Evolutionary conservation across 1,140 invertebrate species (phyloP).

Genomic region (Drosophila navojoa): DNA sequence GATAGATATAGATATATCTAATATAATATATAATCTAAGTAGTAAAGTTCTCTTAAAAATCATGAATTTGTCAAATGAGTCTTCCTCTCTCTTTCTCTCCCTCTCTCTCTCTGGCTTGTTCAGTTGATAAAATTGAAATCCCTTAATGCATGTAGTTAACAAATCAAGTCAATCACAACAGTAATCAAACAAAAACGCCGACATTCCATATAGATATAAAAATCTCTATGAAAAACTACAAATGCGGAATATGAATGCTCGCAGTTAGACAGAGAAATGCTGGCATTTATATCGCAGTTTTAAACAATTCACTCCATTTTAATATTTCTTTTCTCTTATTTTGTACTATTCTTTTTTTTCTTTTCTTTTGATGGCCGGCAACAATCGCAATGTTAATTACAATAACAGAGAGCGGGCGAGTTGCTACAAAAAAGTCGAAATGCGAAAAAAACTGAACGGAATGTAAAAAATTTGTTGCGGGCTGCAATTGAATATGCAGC

Average conservation of each 20-base stretch:
- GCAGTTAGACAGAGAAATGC: constrained; percentile 36
- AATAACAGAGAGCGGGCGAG: constrained; percentile 39
- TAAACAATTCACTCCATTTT: constrained; percentile 9
- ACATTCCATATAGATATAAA: not conserved
- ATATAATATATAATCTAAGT: too few species aligned
- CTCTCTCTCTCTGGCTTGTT: not conserved
- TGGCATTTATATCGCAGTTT: not conserved
- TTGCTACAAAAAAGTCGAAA: constrained; percentile 22
- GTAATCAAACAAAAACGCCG: too few species aligned
- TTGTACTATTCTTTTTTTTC: too few species aligned
- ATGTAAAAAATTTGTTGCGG: constrained; percentile 48
- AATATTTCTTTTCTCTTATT: not conserved
- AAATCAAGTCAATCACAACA: too few species aligned
- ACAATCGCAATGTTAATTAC: constrained; percentile 54
- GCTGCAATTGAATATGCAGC: constrained; percentile 61
- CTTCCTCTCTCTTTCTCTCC: not conserved
- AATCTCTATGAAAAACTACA: not conserved
- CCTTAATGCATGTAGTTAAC: too few species aligned
- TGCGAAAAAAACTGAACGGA: constrained; percentile 19
- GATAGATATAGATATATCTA: too few species aligned
- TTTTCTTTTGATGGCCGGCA: constrained; percentile 7
- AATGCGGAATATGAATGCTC: not conserved
- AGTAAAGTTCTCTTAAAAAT: too few species aligned
- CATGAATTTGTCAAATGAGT: too few species aligned
- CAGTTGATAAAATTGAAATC: not conserved